phyloP scores from a whole-genome alignment of 2,797 vertebrate genomes.

The Pempheris klunzingeri region DNA sequence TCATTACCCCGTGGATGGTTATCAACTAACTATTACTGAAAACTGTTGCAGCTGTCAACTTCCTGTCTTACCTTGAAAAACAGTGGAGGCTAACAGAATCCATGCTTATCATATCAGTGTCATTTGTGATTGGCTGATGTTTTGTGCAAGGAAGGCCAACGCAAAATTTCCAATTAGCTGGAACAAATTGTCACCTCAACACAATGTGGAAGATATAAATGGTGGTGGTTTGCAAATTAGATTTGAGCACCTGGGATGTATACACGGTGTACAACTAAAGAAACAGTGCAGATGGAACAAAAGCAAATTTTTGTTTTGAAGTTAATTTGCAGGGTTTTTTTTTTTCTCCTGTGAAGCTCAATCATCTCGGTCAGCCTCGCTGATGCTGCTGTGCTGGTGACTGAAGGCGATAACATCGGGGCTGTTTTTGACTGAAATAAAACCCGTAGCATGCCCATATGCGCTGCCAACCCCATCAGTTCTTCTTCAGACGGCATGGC shows the following conservation, averaged over 20 bases:
- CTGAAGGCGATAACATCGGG: conserved; percentile 85
- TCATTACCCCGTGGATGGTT: conserved; percentile 80
- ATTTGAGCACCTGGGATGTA: conserved; percentile 54
- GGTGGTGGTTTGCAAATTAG: conserved; percentile 58
- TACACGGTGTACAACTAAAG: conserved; percentile 23
- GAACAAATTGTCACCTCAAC: conserved; percentile 71
- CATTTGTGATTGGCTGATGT: conserved; percentile 66
- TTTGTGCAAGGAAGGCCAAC: conserved; percentile 42
- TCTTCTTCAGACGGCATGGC: conserved; percentile 88
- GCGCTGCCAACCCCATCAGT: conserved; percentile 88
- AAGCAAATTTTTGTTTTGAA: conserved; percentile 67
- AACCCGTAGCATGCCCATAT: conserved; percentile 83
- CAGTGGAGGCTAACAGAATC: conserved; percentile 41
- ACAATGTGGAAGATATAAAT: conserved; percentile 59
- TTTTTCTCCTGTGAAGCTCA: conserved; percentile 57
- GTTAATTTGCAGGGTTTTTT: conserved; percentile 56
- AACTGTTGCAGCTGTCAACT: conserved; percentile 76
- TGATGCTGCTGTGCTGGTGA: conserved; percentile 68
- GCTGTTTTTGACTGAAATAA: conserved; percentile 83
- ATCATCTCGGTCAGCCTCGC: conserved; percentile 72
- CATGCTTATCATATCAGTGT: conserved; percentile 70
- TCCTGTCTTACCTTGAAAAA: conserved; percentile 62
- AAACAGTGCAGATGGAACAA: conserved; percentile 52
- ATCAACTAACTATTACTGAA: conserved; percentile 77
- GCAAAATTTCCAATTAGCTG: conserved; percentile 71